Evolutionary conservation across 2,888 invertebrate genomes (phyloP).

Genomic region (Limnephilus marmoratus): DNA sequence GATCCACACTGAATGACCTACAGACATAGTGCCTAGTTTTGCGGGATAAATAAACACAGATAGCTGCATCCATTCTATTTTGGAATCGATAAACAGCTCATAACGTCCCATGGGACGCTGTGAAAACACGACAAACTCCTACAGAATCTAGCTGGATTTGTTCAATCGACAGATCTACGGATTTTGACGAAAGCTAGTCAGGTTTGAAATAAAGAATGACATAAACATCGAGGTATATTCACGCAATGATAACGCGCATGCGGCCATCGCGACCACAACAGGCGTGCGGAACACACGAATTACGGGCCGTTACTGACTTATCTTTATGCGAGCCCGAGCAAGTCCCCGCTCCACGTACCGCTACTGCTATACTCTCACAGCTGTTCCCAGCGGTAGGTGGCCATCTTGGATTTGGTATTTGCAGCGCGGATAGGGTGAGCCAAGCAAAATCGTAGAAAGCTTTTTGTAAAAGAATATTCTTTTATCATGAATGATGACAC

Average conservation of each 20-base stretch:
- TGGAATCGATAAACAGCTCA: conserved; percentile 59
- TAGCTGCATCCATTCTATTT: conserved; percentile 59
- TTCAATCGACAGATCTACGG: neutral
- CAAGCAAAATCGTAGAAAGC: neutral
- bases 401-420: conserved; percentile 61
- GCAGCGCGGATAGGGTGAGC: conserved; percentile 36
- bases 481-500: no score
- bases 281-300: conserved; percentile 47
- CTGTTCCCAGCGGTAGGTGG: conserved; percentile 61
- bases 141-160: conserved; percentile 13
- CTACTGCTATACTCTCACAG: conserved; percentile 46
- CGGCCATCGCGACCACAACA: conserved; percentile 51
- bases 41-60: conserved; percentile 56
- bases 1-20: conserved; percentile 52
- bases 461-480: no score
- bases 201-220: conserved; percentile 49
- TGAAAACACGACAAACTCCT: conserved; percentile 47
- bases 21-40: conserved; percentile 57
- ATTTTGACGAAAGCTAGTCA: neutral
- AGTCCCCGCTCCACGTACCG: conserved; percentile 39
- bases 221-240: conserved; percentile 56
- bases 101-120: conserved; percentile 42
- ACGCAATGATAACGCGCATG: conserved; percentile 59
- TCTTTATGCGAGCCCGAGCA: conserved; percentile 38
- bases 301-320: conserved; percentile 55